A percentile compares a stretch with the other conserved stretches of the same genome.
phyloP scores from a whole-genome alignment of 2,113 vertebrate genomes.

The Epinephelus moara region DNA sequence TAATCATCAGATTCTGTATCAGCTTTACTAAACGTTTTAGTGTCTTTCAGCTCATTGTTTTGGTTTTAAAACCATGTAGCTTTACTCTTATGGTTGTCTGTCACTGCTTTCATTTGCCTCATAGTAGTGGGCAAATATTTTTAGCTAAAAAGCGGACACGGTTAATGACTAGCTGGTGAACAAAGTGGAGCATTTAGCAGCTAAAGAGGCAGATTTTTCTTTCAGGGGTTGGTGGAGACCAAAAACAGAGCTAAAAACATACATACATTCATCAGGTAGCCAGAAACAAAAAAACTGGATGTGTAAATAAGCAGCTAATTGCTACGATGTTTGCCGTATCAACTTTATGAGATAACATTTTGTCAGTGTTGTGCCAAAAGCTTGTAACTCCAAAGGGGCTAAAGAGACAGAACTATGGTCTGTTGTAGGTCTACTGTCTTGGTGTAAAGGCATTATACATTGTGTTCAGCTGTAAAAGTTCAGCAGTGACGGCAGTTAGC shows the following conservation, averaged over 20 bases:
- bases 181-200: too few species aligned
- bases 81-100: too few species aligned
- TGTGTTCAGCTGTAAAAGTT: background rate
- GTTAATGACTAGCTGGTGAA: background rate
- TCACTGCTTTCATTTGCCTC: background rate
- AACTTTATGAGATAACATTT: background rate
- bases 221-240: too few species aligned
- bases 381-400: background rate
- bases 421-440: too few species aligned
- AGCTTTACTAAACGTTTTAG: too few species aligned
- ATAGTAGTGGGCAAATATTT: background rate
- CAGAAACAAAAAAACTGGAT: background rate
- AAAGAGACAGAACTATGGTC: too few species aligned
- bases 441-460: background rate
- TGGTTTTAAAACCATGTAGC: too few species aligned
- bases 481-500: background rate
- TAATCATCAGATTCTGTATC: too few species aligned
- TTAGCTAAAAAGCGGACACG: background rate
- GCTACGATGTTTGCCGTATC: background rate
- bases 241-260: too few species aligned
- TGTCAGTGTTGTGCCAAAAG: background rate
- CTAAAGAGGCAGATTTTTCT: too few species aligned
- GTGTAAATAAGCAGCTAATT: background rate
- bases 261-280: background rate
- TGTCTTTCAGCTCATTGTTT: too few species aligned